Conservation (phyloP, 23 tunicate species). For the Pegea sp. region DNA sequence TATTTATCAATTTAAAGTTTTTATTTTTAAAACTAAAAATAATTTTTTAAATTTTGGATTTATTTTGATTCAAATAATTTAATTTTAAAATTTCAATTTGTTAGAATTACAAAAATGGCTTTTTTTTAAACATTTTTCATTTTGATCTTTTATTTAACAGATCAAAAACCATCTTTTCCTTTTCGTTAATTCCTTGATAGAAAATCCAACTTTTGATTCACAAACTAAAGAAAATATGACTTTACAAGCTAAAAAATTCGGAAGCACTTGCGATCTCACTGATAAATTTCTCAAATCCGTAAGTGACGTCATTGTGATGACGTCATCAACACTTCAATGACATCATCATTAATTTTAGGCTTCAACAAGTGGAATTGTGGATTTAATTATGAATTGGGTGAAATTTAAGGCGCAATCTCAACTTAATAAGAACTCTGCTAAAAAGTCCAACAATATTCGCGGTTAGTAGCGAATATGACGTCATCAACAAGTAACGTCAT, state of each 20-base stretch:
- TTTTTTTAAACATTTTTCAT: not conserved
- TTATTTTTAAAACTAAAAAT: too few relatives aligned
- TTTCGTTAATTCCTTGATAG: slow-evolving; percentile 85
- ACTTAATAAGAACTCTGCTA: slow-evolving; percentile 50
- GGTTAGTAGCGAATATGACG: too few relatives aligned
- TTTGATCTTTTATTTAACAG: slow-evolving; percentile 6
- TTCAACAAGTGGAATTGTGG: slow-evolving; percentile 61
- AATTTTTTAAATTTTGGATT: slow-evolving; percentile 1
- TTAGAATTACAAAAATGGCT: not conserved
- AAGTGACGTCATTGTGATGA: not conserved
- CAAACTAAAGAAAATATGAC: slow-evolving; percentile 99
- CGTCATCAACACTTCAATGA: too few relatives aligned
- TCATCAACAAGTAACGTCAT: not conserved
- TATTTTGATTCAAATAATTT: not conserved
- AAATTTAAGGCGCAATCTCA: slow-evolving; percentile 89
- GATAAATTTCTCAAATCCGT: slow-evolving; percentile 72
- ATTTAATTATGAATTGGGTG: slow-evolving; percentile 81
- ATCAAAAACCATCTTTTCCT: slow-evolving; percentile 87
- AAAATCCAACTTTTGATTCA: slow-evolving; percentile 97
- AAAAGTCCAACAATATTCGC: slow-evolving; percentile 52
- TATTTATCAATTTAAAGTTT: too few relatives aligned
- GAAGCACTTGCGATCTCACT: slow-evolving; percentile 46
- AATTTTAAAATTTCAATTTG: not conserved
- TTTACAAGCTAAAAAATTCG: slow-evolving; percentile 66
- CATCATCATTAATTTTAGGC: slow-evolving; percentile 19